Base-by-base conservation (phyloP, 2,113 vertebrate genomes). In the Elgaria multicarinata region DNA sequence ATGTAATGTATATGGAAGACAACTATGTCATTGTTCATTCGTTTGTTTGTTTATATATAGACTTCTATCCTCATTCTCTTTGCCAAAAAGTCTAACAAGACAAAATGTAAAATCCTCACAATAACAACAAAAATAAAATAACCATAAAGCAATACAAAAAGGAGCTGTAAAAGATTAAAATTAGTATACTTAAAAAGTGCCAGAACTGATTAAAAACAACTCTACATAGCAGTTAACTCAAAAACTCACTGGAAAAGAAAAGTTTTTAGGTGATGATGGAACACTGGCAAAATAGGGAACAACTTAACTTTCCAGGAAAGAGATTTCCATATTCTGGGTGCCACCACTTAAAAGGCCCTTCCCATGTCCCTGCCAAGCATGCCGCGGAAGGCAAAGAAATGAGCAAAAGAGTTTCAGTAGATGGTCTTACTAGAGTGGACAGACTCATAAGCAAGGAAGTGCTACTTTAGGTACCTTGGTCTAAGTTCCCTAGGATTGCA, bases 1-100 rank as follows among this genome's bases (percentile, higher is more conserved):
- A 53, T 75, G 36, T 88, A 94, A 91, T 90, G 13, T 20, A 26
- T 24, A 62, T 81, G 18, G 31, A 44, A 64, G 3, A 82, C 22
- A 20, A 26, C 39, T 16, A 44, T 31, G 80, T 31, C 58, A 66
- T 62, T 44, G n/a, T n/a, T n/a, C n/a, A n/a, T n/a, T n/a, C n/a
- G 7, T 75, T 75, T 42, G 36, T 24, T 75, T 10, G 5, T 26
- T 22, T 75, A 24, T 44, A 24, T 76, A 39, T 31, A 69, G 10
- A 69, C 13, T 76, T 76, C n/a, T n/a, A n/a, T n/a, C n/a, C 26
- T 28, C 12, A 31, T 26, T 78, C 50, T 78, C 4, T 44, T 28
- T 24, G 44, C 42, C 39, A 76, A 26, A 39, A 76, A 46, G 20
- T 33, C 24, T 36, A n/a, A 36, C 64, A 39, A 31, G 36, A 75